These are phyloP conservation scores for Echinometra lucunter DNA, from an alignment of 53 echinoderm and acorn worm species.

Conservation along the genomic window DNA sequence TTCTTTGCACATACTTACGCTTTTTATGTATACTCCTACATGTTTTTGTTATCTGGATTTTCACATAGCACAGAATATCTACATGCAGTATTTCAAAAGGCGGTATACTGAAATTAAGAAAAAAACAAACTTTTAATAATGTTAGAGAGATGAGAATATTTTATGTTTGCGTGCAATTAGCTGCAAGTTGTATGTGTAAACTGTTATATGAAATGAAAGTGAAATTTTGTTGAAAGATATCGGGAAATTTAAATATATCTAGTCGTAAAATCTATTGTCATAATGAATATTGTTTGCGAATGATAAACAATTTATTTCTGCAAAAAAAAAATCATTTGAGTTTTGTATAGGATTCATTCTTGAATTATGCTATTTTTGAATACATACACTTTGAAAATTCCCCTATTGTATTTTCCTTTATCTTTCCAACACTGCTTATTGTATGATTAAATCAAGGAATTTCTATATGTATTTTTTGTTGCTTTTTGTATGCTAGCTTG, in stretches of 20 bases:
- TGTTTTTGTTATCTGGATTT: not conserved
- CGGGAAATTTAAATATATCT: not conserved
- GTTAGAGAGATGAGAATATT: not conserved
- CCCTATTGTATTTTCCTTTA: not conserved
- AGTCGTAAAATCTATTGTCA: not conserved
- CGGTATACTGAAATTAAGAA: not conserved
- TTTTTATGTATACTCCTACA: not conserved
- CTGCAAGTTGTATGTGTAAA: not conserved
- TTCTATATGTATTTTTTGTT: not conserved
- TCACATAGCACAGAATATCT: not conserved
- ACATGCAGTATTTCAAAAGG: not conserved
- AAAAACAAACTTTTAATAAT: not conserved
- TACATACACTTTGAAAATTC: not conserved
- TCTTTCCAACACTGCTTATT: not conserved
- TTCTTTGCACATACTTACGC: not conserved
- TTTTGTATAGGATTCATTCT: no score
- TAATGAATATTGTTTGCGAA: not conserved
- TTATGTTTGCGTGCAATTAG: slow-evolving; percentile 23
- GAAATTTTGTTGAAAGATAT: not conserved
- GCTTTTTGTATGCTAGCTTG: not conserved
- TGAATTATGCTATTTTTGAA: not conserved
- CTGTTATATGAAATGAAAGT: not conserved
- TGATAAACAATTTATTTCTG: no score
- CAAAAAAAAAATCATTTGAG: no score
- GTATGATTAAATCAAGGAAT: not conserved